Evolutionary conservation across 2,797 vertebrate species (phyloP).

Genomic region (Sebastes minor): DNA sequence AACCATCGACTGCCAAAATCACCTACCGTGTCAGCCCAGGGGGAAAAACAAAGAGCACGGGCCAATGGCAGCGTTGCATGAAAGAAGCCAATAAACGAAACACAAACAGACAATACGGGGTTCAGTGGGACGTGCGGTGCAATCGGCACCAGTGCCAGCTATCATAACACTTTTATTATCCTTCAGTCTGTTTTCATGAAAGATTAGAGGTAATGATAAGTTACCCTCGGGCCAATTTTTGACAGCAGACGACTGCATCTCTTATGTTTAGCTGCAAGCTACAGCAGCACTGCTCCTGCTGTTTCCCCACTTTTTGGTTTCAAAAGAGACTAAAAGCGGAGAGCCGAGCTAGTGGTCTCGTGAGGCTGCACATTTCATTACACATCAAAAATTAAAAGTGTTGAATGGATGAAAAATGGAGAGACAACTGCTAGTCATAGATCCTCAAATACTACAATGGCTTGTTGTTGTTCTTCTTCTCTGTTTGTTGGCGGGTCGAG

Average conservation of each 20-base stretch:
- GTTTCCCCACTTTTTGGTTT: neutral
- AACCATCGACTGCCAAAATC: constrained; percentile 50
- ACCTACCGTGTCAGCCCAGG: constrained; percentile 35
- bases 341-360: neutral
- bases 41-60: neutral
- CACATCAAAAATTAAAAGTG: neutral
- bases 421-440: neutral
- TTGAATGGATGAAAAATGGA: neutral
- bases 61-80: neutral
- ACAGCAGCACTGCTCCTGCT: neutral
- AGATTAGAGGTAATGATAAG: neutral
- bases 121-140: neutral
- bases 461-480: too few relatives aligned
- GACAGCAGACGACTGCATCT: neutral
- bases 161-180: neutral
- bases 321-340: neutral
- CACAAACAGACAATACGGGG: neutral
- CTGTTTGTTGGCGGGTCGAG: too few relatives aligned
- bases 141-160: neutral
- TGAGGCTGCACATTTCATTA: neutral
- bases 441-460: neutral
- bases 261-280: neutral
- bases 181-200: neutral
- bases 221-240: neutral
- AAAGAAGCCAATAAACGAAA: constrained; percentile 26